These are phyloP conservation scores for Drosophila ezoana DNA, from an alignment of 2,888 invertebrate species.

Conservation along the genomic window DNA sequence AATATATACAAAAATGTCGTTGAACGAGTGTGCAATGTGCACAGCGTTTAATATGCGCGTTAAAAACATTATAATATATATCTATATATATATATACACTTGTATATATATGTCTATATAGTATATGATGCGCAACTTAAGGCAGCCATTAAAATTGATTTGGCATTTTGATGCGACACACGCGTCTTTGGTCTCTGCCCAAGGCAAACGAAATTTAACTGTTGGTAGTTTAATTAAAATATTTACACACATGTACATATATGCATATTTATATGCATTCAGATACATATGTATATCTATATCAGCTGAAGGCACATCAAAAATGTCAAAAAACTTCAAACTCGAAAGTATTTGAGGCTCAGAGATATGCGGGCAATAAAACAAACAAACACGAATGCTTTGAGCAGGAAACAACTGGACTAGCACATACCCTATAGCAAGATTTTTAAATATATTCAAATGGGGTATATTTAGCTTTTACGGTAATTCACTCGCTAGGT, in stretches of 20 bases:
- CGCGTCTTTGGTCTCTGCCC: constrained; percentile 55
- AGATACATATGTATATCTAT: background rate
- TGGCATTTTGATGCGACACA: constrained; percentile 72
- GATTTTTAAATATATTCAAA: too few species aligned
- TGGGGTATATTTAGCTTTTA: too few species aligned
- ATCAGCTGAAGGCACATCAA: constrained; percentile 39
- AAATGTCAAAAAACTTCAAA: constrained; percentile 54
- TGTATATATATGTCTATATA: constrained; percentile 6
- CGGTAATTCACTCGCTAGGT: too few species aligned
- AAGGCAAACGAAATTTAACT: constrained; percentile 35
- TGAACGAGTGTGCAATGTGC: constrained; percentile 43
- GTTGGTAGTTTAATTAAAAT: constrained; percentile 38
- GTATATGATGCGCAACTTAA: constrained; percentile 27
- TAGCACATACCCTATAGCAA: constrained; percentile 13
- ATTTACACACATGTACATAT: background rate
- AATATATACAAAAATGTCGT: constrained; percentile 58
- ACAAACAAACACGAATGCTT: background rate
- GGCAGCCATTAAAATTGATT: constrained; percentile 59
- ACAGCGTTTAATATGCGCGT: constrained; percentile 18
- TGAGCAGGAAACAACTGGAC: background rate
- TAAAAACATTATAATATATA: constrained; percentile 4
- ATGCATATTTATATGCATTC: background rate
- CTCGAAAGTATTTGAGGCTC: constrained; percentile 49
- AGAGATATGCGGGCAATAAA: constrained; percentile 47
- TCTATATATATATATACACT: constrained; percentile 11